These are phyloP conservation scores for Tenualosa ilisha DNA, from an alignment of 2,797 vertebrate genomes.

Conservation along the genomic window DNA sequence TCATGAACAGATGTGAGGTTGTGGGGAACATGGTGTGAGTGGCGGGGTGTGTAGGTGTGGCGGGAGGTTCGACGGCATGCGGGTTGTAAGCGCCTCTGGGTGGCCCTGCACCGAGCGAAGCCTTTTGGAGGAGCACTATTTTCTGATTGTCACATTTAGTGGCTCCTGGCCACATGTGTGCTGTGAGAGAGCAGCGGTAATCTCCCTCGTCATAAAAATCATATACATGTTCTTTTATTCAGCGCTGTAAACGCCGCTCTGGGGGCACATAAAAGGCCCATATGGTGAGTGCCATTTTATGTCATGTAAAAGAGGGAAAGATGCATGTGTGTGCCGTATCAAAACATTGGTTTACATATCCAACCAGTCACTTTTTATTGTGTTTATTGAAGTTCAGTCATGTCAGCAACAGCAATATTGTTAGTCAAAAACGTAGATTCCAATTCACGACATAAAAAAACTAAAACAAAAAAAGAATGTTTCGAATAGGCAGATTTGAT, in stretches of 20 bases:
- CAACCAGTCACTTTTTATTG: not conserved
- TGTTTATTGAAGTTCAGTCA: not conserved
- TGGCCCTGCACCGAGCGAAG: not conserved
- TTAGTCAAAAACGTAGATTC: not conserved
- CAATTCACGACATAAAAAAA: not conserved
- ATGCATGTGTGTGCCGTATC: constrained; percentile 44
- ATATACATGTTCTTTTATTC: constrained; percentile 74
- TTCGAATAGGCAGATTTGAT: not conserved
- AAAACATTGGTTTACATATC: constrained; percentile 59
- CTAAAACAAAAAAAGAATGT: too few relatives aligned
- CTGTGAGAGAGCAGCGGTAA: constrained; percentile 70
- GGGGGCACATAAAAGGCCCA: constrained; percentile 73
- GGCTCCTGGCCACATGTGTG: constrained; percentile 63
- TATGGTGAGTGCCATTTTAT: constrained; percentile 70
- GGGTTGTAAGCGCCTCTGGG: not conserved
- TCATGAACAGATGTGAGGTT: not conserved
- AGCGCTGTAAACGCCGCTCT: constrained; percentile 67
- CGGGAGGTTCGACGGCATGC: too few relatives aligned
- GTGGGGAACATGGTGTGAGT: not conserved
- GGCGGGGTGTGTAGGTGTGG: not conserved
- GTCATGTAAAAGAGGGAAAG: constrained; percentile 63
- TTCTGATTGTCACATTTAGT: constrained; percentile 73
- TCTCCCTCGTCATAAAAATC: constrained; percentile 74
- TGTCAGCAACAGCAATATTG: not conserved
- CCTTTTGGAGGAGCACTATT: constrained; percentile 38